Base-by-base conservation (phyloP, 2,113 vertebrate species). In the Malurus melanocephalus region DNA sequence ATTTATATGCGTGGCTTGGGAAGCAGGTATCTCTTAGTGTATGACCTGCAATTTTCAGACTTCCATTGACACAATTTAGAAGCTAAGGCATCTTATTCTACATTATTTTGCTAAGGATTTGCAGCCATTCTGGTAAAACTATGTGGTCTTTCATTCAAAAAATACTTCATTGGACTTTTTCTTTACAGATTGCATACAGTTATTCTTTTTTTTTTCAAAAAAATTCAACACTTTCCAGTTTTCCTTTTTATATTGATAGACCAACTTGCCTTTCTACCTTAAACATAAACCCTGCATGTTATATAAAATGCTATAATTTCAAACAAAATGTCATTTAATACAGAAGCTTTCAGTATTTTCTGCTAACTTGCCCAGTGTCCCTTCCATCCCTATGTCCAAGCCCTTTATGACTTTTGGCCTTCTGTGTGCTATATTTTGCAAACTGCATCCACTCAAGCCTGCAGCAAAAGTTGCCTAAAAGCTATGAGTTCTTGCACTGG, bases 1-100 rank as follows among this genome's bases (percentile, higher is more conserved):
- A 53, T 60, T 67, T 28, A 43, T 52, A 45, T 28, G 3, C 0
- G 0, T 45, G 46, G 7, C 15, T 48, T 16, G 4, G 4, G 5
- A 69, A 68, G 7, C 9, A 5, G 0, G 1, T 46, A 21, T 46
- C 28, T 69, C 26, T 49, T 55, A 57, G 20, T 45, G 22, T 27
- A 13, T 48, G 16, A 15, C 8, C 42, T 19, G 42, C 12, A 71
- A 9, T 79, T 43, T 51, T 57, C 51, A 66, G 22, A 62, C 20
- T 60, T n/a, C 5, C 3, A 73, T 38, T 74, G 53, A 27, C 21
- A 23, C 24, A 21, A 32, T 61, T 74, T 57, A 66, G 43, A 78
- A 74, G 11, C 3, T 28, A 77, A 74, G 10, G 4, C 13, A 51
- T 55, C 46, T 51, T 24, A 38, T 5, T 84, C 17, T 49, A 17